A percentile compares a stretch with the other conserved stretches of the same genome.
Conservation (phyloP, 2,113 vertebrate species). For the Platanista minor region DNA sequence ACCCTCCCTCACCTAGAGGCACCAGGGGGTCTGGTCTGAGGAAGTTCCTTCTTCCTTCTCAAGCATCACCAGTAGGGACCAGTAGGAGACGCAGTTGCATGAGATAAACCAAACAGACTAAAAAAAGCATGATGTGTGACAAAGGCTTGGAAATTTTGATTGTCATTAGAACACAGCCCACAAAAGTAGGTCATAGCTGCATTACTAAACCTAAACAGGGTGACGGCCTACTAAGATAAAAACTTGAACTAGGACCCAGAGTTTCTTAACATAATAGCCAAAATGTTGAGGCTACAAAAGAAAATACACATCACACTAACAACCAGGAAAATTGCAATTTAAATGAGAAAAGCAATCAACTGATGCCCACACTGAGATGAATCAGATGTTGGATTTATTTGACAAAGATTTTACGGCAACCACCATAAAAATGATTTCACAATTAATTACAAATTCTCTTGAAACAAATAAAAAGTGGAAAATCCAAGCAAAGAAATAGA, state of each 20-base stretch:
- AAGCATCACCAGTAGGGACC: neutral
- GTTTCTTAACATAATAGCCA: neutral
- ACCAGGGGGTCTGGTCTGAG: neutral
- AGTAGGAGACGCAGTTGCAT: neutral
- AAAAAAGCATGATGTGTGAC: neutral
- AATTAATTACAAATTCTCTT: no score
- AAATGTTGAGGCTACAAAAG: neutral
- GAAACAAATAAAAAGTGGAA: no score
- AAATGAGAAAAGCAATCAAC: neutral
- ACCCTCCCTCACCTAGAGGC: neutral
- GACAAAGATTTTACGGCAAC: no score
- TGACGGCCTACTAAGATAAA: neutral
- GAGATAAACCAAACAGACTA: neutral
- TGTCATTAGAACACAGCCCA: neutral
- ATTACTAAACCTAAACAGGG: neutral
- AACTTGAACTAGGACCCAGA: neutral
- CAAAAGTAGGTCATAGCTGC: conserved; percentile 31
- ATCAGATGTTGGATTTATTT: neutral
- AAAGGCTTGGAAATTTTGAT: neutral
- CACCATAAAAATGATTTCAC: no score
- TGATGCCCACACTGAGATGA: neutral
- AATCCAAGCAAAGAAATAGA: no score
- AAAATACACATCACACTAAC: neutral
- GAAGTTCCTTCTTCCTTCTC: neutral
- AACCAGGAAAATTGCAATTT: neutral